A percentile compares a stretch with the other conserved stretches of the same genome.
These are phyloP conservation scores for Amphiprion percula DNA, from an alignment of 2,113 vertebrate genomes.

Conservation along the genomic window DNA sequence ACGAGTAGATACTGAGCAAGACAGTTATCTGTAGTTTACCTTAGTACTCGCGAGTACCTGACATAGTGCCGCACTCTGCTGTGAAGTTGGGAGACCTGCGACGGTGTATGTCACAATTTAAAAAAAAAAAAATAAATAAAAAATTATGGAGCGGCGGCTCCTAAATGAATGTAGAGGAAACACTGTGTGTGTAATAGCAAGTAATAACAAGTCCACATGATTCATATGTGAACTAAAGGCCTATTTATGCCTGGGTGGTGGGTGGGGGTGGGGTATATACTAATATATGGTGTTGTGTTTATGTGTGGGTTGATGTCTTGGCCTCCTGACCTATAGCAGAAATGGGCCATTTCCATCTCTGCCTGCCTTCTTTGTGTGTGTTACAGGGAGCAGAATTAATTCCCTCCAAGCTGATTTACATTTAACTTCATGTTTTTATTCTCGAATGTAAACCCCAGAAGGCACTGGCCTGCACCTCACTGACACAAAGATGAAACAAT, in stretches of 20 bases:
- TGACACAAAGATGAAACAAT: conserved; percentile 87
- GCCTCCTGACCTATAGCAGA: conserved; percentile 55
- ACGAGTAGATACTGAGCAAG: no score
- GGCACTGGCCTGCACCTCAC: conserved; percentile 74
- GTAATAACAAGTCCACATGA: conserved; percentile 1
- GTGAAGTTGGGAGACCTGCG: no score
- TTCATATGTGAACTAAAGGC: neutral
- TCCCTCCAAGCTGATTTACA: conserved; percentile 75
- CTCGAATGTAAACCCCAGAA: conserved; percentile 88
- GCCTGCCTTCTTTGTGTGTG: neutral
- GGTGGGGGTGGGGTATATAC: no score
- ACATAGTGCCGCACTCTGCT: no score
- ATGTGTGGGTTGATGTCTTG: conserved; percentile 24
- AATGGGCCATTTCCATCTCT: neutral
- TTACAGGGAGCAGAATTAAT: conserved; percentile 57
- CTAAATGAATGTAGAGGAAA: no score
- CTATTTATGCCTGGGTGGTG: neutral
- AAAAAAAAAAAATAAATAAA: no score
- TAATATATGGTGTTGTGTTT: neutral
- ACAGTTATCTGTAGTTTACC: no score
- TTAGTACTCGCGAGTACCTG: no score
- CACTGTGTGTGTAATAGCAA: no score
- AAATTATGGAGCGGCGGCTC: no score
- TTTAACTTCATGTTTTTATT: conserved; percentile 84
- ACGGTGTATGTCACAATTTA: no score